Base-by-base conservation (phyloP, 2,888 invertebrate genomes). In the Tuberolachnus salignus region DNA sequence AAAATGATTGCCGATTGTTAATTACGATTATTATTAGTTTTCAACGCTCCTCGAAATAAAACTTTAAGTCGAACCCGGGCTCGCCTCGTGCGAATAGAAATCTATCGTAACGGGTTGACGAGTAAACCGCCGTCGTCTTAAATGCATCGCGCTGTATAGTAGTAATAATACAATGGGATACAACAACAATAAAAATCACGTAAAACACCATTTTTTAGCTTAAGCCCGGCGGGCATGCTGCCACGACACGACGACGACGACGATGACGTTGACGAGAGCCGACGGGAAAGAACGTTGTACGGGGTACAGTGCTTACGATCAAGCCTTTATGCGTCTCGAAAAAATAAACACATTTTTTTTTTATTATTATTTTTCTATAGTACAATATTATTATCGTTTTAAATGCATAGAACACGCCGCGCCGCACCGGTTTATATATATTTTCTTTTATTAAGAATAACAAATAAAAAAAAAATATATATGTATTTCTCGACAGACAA, bases 291-390 rank as follows among this genome's bases (percentile, higher is more conserved):
- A 44, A n/a, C n/a, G n/a, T n/a, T n/a, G n/a, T n/a, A n/a, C n/a
- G n/a, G 46, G 14, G 16, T 14, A 26, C 26, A 16, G 26, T 46
- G 46, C 21, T 64, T 21, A 46, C 44, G 64, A 46, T 64, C 64
- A 46, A 16, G 10, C 21, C 23, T 3, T 21, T 21, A 64, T 21
- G 21, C 23, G 44, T 46, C 19, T n/a, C 13, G 9, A 46, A 46
- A 46, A 46, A 16, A 59, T 23, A 59, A 59, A 34, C n/a, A n/a
- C n/a, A n/a, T n/a, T n/a, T n/a, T n/a, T n/a, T n/a, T 57, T 57
- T 57, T 13, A 57, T 57, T 57, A 23, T 23, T 57, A 57, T 57
- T 57, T n/a, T n/a, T n/a, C n/a, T n/a, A n/a, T 4, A 34, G 6
- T 34, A 34, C 34, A 34, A 34, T 34, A 34, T 4, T n/a, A n/a